phyloP scores from a whole-genome alignment of 2,113 vertebrate genomes.

The Mastomys coucha region DNA sequence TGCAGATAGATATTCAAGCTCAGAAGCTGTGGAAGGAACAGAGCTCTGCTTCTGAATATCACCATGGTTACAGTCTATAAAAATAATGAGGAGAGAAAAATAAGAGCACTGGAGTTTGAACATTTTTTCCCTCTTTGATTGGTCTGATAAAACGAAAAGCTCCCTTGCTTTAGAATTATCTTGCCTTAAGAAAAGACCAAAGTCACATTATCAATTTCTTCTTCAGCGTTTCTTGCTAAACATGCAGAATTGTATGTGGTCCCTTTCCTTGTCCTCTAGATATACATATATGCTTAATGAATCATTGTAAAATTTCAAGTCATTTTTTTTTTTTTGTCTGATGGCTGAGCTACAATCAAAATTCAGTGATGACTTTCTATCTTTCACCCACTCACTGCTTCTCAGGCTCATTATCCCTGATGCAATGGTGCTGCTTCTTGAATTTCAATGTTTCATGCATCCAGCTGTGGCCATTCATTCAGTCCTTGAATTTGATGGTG shows the following conservation, averaged over 20 bases:
- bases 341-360: constrained; percentile 42
- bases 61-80: constrained; percentile 77
- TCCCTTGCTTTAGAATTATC: constrained; percentile 21
- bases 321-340: background rate
- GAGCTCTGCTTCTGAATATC: constrained; percentile 52
- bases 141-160: constrained; percentile 54
- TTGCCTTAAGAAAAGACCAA: constrained; percentile 29
- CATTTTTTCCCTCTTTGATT: background rate
- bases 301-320: constrained; percentile 14
- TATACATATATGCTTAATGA: background rate
- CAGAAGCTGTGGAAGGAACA: constrained; percentile 36
- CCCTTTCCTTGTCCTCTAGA: background rate
- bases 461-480: constrained; percentile 71
- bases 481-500: constrained; percentile 54
- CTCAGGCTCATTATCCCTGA: constrained; percentile 27
- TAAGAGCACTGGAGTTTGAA: constrained; percentile 49
- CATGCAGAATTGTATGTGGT: background rate
- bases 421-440: background rate
- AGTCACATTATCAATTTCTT: constrained; percentile 45
- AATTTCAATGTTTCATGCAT: constrained; percentile 66
- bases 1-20: constrained; percentile 43
- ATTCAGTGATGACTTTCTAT: constrained; percentile 1
- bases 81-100: constrained; percentile 73
- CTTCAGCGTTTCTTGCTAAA: background rate
- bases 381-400: constrained; percentile 9